Evolutionary conservation across 2,113 vertebrate species (phyloP).

Genomic region (Vulpes vulpes): DNA sequence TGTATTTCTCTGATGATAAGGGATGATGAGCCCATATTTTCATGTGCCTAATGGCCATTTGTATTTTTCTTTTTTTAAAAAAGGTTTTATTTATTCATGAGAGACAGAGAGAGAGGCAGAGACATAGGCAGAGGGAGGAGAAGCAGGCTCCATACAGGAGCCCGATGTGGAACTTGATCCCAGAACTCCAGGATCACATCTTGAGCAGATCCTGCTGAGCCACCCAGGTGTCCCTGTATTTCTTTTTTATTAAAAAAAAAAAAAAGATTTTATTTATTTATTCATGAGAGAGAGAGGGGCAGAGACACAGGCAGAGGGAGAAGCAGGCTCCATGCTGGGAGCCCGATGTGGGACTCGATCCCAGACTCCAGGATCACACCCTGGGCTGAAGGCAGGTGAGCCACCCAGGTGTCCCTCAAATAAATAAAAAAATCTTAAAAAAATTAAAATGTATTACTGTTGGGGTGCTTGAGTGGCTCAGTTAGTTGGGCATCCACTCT

Average conservation of each 20-base stretch:
- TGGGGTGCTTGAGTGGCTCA: no score
- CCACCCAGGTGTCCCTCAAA: background rate
- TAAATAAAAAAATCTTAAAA: no score
- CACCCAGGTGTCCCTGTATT: background rate
- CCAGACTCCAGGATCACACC: background rate
- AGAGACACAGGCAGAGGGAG: background rate
- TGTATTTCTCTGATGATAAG: no score
- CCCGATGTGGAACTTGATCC: accelerated
- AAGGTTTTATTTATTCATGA: no score
- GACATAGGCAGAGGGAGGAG: background rate
- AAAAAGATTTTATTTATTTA: background rate
- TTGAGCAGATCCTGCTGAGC: background rate
- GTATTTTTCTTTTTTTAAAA: background rate
- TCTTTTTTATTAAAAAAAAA: background rate
- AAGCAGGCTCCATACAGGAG: background rate
- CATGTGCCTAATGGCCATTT: background rate
- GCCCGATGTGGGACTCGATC: accelerated
- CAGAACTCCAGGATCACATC: background rate
- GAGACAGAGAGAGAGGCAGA: no score
- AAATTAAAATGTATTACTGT: no score
- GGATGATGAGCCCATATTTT: no score
- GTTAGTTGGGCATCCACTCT: no score
- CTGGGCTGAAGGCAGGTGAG: background rate
- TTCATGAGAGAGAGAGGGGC: background rate
- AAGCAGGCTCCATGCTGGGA: background rate